Conservation (phyloP, 2,888 invertebrate genomes). For the Meloe dianella region DNA sequence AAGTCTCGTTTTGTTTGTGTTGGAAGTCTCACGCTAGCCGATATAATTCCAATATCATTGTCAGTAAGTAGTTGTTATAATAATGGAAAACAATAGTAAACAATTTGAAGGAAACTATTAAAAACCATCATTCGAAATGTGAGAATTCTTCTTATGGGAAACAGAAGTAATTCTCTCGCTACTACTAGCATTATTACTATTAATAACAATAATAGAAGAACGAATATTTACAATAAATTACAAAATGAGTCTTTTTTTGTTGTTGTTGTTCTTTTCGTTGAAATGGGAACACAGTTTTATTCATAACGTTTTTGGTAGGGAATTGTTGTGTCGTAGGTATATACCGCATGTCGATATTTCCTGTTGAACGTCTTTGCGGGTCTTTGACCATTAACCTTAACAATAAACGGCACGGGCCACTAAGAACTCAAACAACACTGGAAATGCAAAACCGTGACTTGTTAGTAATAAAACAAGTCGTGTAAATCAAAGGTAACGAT, state of each 20-base stretch:
- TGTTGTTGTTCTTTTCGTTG: slow-evolving; percentile 4
- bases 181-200: neutral
- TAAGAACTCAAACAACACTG: slow-evolving; percentile 34
- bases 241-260: slow-evolving; percentile 12
- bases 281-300: slow-evolving; percentile 35
- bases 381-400: slow-evolving; percentile 51
- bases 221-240: slow-evolving; percentile 42
- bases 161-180: slow-evolving; percentile 9
- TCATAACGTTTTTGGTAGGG: slow-evolving; percentile 17
- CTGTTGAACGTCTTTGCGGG: slow-evolving; percentile 51
- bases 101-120: slow-evolving; percentile 34
- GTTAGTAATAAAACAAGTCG: slow-evolving; percentile 23
- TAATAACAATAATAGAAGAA: slow-evolving; percentile 30
- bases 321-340: slow-evolving; percentile 30
- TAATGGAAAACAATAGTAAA: slow-evolving; percentile 34
- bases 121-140: slow-evolving; percentile 32
- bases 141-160: slow-evolving; percentile 39
- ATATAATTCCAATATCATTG: slow-evolving; percentile 34
- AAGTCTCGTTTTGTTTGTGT: slow-evolving; percentile 16
- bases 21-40: slow-evolving; percentile 26
- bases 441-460: slow-evolving; percentile 39
- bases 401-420: slow-evolving; percentile 38
- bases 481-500: slow-evolving; percentile 16
- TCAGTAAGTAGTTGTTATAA: slow-evolving; percentile 24
- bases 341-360: slow-evolving; percentile 51